Evolutionary conservation across 2,797 vertebrate species (phyloP).

Genomic region (Cryptoprocta ferox): DNA sequence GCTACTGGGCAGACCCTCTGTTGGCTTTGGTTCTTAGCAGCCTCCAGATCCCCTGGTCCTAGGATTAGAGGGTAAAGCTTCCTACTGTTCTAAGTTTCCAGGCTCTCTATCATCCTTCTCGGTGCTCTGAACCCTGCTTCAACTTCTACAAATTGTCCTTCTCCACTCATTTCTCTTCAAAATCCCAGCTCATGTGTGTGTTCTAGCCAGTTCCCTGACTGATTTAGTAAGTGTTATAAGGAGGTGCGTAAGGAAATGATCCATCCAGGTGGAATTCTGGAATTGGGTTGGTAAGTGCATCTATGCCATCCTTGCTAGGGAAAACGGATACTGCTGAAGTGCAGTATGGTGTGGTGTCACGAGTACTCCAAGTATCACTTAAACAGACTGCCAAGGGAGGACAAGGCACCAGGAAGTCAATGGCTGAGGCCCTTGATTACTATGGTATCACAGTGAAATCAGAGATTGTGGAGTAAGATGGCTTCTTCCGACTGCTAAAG

Average conservation of each 20-base stretch:
- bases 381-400: not conserved
- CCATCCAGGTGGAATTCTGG: not conserved
- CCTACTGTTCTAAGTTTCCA: not conserved
- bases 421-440: not conserved
- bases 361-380: not conserved
- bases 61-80: not conserved
- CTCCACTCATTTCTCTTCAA: not conserved
- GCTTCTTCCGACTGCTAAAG: not conserved
- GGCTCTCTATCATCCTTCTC: not conserved
- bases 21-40: not conserved
- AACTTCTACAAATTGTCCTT: not conserved
- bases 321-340: not conserved
- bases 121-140: not conserved
- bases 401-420: not conserved
- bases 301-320: not conserved
- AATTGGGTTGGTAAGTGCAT: not conserved
- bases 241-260: not conserved
- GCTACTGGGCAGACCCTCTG: not conserved
- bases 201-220: not conserved
- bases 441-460: not conserved
- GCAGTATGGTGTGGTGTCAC: not conserved
- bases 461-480: not conserved
- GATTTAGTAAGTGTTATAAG: not conserved
- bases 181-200: not conserved
- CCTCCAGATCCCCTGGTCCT: not conserved